Conservation (phyloP, 2,113 vertebrate genomes). For the Crotalus helleri region DNA sequence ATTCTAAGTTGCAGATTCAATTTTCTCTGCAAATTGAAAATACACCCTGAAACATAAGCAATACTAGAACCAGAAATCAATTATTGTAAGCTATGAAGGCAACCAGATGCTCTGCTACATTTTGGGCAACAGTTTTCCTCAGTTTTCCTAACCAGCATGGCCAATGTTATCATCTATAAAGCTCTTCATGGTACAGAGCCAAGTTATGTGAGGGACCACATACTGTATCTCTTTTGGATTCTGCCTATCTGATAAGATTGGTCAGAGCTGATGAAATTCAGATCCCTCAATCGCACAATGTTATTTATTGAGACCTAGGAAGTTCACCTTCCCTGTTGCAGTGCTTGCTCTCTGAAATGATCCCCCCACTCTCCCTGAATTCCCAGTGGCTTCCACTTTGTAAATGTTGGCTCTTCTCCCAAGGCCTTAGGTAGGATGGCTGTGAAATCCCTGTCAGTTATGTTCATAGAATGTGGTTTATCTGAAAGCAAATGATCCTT, state of each 20-base stretch:
- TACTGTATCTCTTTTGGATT: not conserved
- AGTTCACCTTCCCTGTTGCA: not conserved
- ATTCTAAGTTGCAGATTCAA: not conserved
- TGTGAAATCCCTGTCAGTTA: not conserved
- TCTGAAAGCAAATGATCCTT: not conserved
- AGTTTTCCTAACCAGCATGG: not conserved
- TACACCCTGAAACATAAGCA: not conserved
- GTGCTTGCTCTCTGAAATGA: not conserved
- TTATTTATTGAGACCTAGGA: not conserved
- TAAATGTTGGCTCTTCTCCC: not conserved
- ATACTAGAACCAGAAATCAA: not conserved
- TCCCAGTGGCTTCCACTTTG: not conserved
- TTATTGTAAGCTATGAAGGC: not conserved
- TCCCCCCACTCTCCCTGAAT: not conserved
- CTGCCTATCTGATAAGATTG: not conserved
- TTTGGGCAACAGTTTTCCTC: not conserved
- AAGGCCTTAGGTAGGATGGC: not conserved
- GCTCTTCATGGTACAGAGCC: not conserved
- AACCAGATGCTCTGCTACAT: not conserved
- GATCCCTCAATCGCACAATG: not conserved
- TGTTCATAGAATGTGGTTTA: not conserved
- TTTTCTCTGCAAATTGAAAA: not conserved
- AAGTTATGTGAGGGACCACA: not conserved
- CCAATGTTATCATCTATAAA: not conserved
- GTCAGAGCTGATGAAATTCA: not conserved